These are phyloP conservation scores for Agriopis marginaria DNA, from an alignment of 2,888 invertebrate genomes.

Conservation along the genomic window DNA sequence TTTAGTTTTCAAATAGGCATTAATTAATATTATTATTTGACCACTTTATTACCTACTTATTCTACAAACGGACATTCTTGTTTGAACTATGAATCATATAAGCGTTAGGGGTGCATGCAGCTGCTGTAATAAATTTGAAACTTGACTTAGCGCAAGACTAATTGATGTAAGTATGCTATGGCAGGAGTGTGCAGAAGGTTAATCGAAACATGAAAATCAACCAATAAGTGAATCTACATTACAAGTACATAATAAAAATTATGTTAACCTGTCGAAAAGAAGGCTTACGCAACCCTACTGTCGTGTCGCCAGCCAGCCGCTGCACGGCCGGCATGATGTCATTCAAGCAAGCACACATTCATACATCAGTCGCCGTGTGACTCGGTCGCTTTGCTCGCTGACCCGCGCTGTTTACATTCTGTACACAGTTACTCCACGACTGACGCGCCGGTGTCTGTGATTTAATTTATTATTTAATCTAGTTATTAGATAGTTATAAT, in stretches of 20 bases:
- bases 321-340: conserved; percentile 73
- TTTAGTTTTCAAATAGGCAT: no score
- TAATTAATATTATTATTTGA: no score
- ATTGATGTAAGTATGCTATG: no score
- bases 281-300: conserved; percentile 50
- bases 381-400: conserved; percentile 58
- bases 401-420: conserved; percentile 80
- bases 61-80: no score
- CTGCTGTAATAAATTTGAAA: no score
- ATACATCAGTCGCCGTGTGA: conserved; percentile 73
- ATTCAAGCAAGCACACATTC: conserved; percentile 78
- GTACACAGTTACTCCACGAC: conserved; percentile 77
- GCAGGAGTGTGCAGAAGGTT: no score
- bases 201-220: no score
- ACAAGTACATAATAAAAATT: background rate
- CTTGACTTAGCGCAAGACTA: no score
- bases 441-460: conserved; percentile 75
- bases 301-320: conserved; percentile 61
- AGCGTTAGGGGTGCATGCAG: no score
- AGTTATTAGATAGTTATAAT: conserved; percentile 64
- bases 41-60: no score
- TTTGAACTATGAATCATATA: no score
- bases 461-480: conserved; percentile 69
- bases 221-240: background rate
- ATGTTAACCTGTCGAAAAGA: background rate